Evolutionary conservation across 2,888 invertebrate species (phyloP), one percentile per base, ranked within the genome.

Genomic region (Diplazon laetatorius): DNA sequence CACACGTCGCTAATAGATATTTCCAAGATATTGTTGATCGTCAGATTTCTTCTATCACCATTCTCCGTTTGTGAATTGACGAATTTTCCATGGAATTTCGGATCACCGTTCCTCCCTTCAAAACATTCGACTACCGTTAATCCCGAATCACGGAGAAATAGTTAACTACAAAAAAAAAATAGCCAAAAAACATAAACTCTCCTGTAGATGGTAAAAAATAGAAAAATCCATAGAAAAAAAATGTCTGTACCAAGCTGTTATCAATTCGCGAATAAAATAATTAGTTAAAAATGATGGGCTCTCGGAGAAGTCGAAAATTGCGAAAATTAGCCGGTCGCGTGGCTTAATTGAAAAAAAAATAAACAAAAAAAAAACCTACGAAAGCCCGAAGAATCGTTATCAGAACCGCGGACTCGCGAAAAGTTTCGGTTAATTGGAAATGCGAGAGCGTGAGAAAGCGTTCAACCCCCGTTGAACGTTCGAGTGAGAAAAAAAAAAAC

Each of bases 351-450:
- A 71, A 70, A 60, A 18, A 48, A n/a, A 55, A 10, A 9, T 9
- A 25, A 30, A 42, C 16, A 37, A 62, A 52, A 48, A 14, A 62
- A 57, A 30, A 22, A 50, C 48, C 25, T 59, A 50, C 39, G 57
- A 48, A 4, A 25, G 68, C 25, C 18, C 18, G 71, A 62, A 68
- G 42, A 75, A 71, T 75, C 55, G 71, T 75, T 78, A 71, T 75
- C 66, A 62, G 66, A n/a, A 78, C 62, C 66, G 60, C 62, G 59
- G 42, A 46, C 55, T 62, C 42, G 55, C 20, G 62, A 57, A 75
- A 78, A 75, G 75, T 78, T 78, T 78, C 66, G 22, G 75, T 68
- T 78, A 78, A 78, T 78, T 78, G 78, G 75, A 72, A 78, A 78
- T 78, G 71, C 78, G 78, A 75, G 75, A 75, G 52, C 65, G 42